These are phyloP conservation scores for Aphodius granarius DNA, from an alignment of 2,888 invertebrate species.

Conservation along the genomic window DNA sequence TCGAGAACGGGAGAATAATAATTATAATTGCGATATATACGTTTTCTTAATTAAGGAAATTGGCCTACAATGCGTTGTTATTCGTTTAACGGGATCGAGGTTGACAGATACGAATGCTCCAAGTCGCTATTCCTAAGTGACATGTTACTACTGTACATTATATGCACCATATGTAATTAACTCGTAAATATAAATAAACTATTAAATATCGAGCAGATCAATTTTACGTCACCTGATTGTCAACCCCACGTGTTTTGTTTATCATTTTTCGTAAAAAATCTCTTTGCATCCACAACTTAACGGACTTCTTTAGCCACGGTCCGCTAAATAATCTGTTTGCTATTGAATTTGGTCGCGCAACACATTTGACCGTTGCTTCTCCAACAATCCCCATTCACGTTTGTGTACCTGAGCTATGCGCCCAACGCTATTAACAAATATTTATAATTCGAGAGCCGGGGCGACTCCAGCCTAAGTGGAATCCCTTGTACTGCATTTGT, in stretches of 20 bases:
- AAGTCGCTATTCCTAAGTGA: background rate
- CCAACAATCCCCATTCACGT: background rate
- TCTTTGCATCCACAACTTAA: background rate
- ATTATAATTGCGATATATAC: background rate
- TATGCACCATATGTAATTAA: background rate
- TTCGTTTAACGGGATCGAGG: background rate
- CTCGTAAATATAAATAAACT: background rate
- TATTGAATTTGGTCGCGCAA: background rate
- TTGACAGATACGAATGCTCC: background rate
- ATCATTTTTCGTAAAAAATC: background rate
- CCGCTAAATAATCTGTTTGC: background rate
- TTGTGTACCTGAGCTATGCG: constrained; percentile 10
- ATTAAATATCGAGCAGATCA: background rate
- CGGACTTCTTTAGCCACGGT: background rate
- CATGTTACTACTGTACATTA: background rate
- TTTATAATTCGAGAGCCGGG: constrained; percentile 11
- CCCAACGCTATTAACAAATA: constrained; percentile 13
- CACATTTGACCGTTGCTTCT: background rate
- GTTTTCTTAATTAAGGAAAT: background rate
- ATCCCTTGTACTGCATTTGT: constrained; percentile 11
- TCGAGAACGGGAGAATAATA: background rate
- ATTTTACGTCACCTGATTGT: background rate
- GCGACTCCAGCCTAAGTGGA: constrained; percentile 2
- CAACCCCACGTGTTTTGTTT: background rate
- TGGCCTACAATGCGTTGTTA: background rate